phyloP scores from a whole-genome alignment of 2,797 vertebrate species.

The Sebastes iracundus region DNA sequence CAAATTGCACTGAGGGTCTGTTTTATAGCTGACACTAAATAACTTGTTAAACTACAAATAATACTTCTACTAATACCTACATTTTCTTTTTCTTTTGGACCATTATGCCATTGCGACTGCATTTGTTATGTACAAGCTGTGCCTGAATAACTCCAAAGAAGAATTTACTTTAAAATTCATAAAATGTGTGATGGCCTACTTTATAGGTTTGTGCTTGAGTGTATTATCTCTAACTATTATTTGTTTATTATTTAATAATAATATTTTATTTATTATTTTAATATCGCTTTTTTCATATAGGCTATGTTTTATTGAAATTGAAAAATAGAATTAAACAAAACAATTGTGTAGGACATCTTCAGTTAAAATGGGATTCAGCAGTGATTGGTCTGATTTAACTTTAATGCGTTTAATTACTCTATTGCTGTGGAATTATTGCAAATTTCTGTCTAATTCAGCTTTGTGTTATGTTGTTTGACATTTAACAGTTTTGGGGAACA shows the following conservation, averaged over 20 bases:
- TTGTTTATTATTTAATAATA: too few relatives aligned
- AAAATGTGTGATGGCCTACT: neutral
- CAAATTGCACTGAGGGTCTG: neutral
- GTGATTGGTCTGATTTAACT: neutral
- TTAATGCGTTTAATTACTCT: neutral
- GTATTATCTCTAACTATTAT: neutral
- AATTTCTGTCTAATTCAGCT: neutral
- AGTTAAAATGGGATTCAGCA: neutral
- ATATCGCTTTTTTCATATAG: neutral
- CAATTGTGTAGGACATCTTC: neutral
- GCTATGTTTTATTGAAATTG: neutral
- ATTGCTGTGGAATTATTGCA: neutral
- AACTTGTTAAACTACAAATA: neutral
- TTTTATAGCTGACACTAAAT: neutral
- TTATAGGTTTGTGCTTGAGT: neutral
- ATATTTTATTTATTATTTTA: neutral
- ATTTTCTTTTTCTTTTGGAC: neutral
- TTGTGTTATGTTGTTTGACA: neutral
- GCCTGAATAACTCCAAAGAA: constrained; percentile 1
- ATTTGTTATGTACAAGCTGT: neutral
- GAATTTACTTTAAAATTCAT: neutral
- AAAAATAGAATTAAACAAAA: neutral
- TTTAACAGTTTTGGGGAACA: neutral
- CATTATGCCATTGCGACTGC: neutral
- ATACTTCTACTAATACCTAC: neutral